Conservation (phyloP, 2,797 vertebrate species). For the Galago senegalensis region DNA sequence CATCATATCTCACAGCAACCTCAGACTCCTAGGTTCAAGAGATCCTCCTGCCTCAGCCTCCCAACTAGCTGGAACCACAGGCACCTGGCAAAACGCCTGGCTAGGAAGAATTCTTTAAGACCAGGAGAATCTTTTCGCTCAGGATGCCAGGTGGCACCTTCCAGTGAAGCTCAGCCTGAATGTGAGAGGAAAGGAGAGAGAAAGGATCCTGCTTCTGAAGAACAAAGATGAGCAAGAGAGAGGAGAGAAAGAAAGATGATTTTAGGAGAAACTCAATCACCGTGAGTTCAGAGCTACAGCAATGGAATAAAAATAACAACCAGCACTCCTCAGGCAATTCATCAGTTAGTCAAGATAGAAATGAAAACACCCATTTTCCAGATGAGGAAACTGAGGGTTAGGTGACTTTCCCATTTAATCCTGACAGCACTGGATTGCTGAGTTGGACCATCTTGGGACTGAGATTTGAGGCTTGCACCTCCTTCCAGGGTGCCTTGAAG, state of each 20-base stretch:
- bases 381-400: neutral
- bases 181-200: neutral
- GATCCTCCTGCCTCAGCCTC: too few relatives aligned
- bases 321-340: neutral
- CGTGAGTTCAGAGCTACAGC: neutral
- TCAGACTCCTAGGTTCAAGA: too few relatives aligned
- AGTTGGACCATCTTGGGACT: neutral
- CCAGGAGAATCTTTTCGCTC: neutral
- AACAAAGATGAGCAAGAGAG: neutral
- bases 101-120: neutral
- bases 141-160: neutral
- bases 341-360: neutral
- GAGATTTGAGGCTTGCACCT: neutral
- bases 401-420: neutral
- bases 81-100: neutral
- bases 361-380: neutral
- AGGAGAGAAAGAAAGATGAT: neutral
- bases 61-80: too few relatives aligned
- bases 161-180: neutral
- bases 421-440: neutral
- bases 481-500: neutral
- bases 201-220: conserved; percentile 1
- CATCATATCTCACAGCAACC: too few relatives aligned
- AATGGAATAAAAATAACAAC: neutral
- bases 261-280: conserved; percentile 3